phyloP scores from a whole-genome alignment of 2,888 invertebrate species.

The Priocnemis perturbator region DNA sequence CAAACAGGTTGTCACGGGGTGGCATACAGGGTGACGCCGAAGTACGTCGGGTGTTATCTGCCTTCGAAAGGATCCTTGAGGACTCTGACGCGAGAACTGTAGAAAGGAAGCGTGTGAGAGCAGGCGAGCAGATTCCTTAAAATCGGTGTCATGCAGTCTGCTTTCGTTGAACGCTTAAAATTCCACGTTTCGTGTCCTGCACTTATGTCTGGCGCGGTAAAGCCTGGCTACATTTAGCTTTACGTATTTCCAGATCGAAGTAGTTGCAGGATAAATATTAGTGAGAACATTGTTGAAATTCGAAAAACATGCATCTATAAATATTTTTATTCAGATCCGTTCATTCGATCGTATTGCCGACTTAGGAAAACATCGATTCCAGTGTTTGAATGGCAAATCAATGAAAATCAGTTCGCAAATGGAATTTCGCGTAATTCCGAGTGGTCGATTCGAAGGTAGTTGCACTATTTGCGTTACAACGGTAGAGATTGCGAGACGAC shows the following conservation, averaged over 20 bases:
- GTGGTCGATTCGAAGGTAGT: constrained; percentile 23
- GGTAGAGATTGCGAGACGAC: constrained; percentile 18
- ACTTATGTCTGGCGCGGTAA: not conserved
- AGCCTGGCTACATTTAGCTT: too few relatives aligned
- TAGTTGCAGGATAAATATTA: too few relatives aligned
- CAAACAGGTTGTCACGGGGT: constrained; percentile 47
- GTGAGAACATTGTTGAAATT: too few relatives aligned
- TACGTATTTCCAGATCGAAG: too few relatives aligned
- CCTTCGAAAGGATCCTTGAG: constrained; percentile 6
- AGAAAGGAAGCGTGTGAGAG: constrained; percentile 5
- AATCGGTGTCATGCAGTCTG: constrained; percentile 38
- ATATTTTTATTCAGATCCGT: too few relatives aligned
- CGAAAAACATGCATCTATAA: too few relatives aligned
- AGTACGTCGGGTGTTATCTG: constrained; percentile 25
- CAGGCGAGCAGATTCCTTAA: too few relatives aligned
- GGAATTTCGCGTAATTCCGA: constrained; percentile 8
- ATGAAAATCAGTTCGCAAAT: too few relatives aligned
- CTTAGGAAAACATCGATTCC: too few relatives aligned
- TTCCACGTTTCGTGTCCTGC: not conserved
- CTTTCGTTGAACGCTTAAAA: constrained; percentile 8
- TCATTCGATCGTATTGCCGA: too few relatives aligned
- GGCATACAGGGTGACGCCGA: too few relatives aligned
- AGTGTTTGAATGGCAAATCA: too few relatives aligned
- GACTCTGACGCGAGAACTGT: constrained; percentile 10
- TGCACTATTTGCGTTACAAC: constrained; percentile 14